Evolutionary conservation across 2,888 invertebrate species (phyloP), one percentile per base, ranked within the genome.

Genomic region (Nomada hirtipes): DNA sequence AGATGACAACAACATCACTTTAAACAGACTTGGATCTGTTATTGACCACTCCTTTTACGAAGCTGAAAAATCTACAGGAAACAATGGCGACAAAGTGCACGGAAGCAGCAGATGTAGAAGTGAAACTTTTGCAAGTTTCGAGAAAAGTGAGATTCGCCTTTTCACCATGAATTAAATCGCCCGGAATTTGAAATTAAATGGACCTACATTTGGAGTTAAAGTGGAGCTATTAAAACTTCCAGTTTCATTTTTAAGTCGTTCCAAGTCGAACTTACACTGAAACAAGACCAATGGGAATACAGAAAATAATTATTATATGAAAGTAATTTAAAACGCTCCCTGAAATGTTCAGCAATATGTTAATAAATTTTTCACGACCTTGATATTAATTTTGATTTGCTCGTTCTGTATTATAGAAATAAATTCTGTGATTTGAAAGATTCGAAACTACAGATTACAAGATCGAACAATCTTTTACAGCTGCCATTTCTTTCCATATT

Each of bases 41-140:
- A 13, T 11, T 10, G 4, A 36, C 7, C 36, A 36, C 23, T 44
- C 10, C n/a, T 23, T 69, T 42, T n/a, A 11, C 4, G 23, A 44
- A 18, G 18, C 29, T 13, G 29, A 4, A 11, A 57, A 57, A 44
- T 29, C 18, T 26, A 55, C 47, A 26, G 44, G 47, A 20, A 15
- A 26, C 7, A 20, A n/a, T 18, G n/a, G 29, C 23, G 20, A 20
- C 57, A 50, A 36, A 42, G 59, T n/a, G 61, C 15, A 47, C 29
- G 20, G 44, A 42, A 10, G 59, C 11, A 15, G 59, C 57, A 59
- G 52, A 63, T 44, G 60, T 53, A 53, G 57, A 64, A 29, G 20
- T 11, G 67, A 59, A 74, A 74, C 67, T 74, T 65, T 18, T 59
- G n/a, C 74, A 42, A 67, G 50, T 59, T 36, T n/a, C 50, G n/a